Base-by-base conservation (phyloP, 2,113 vertebrate species). In the Nibea albiflora region DNA sequence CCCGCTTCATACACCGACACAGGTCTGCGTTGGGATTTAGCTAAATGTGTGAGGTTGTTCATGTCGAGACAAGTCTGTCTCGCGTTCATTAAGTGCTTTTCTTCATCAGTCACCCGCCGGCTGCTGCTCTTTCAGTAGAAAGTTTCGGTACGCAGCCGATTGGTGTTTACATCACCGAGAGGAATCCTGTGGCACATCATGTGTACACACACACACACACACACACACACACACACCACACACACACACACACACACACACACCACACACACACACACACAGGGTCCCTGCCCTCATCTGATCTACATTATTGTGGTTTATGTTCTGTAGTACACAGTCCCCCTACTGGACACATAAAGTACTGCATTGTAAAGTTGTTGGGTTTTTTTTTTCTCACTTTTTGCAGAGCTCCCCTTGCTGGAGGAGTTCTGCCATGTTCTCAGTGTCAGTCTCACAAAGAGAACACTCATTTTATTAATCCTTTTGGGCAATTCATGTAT, bases 321-420 rank as follows among this genome's bases (percentile, higher is more conserved):
- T 73, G 58, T 77, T 61, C 26, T 65, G 57, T 20, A 19, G 54
- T 42, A 4, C 44, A 26, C 8, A 39, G 9, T 16, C 65, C 83
- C 57, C 70, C 77, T 88, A 52, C 65, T 87, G 86, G 77, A 72
- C 20, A 0, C 10, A 22, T 24, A 6, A n/a, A 46, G 64, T 53
- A 80, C 61, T 87, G 64, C 20, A 14, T 4, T 46, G 44, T 46
- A 46, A 46, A 46, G 49, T 20, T 49, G 10, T 15, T 49, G 4
- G 26, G 26, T 3, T 28, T 42, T 26, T 46, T 28, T 49, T 28
- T 26, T 49, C 14, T n/a, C 11, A 49, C 20, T 22, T 16, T 53
- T 12, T 73, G 12, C 19, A 35, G 19, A 57, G 64, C 35, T 60
- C 72, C 79, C 39, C 72, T 77, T 86, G 78, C 71, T 82, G 87